A percentile compares a stretch with the other conserved stretches of the same genome.
Conservation (phyloP, 1,140 invertebrate genomes). For the Maconellicoccus hirsutus region DNA sequence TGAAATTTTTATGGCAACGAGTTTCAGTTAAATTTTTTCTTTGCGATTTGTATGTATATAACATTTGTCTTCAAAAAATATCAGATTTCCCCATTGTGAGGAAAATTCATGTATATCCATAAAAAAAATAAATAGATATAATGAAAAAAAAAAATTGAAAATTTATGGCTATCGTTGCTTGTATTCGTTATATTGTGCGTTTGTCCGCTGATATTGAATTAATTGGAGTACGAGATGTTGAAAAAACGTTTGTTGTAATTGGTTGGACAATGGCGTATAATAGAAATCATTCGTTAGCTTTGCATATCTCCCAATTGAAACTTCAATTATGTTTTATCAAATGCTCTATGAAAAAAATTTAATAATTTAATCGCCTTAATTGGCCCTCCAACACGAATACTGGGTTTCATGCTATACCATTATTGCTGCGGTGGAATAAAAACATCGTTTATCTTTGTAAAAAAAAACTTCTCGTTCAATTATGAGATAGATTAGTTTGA, state of each 20-base stretch:
- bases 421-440: not conserved
- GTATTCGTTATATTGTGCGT: not conserved
- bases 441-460: slow-evolving; percentile 5
- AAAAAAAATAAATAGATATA: too few relatives aligned
- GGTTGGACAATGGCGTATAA: not conserved
- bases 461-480: not conserved
- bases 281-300: not conserved
- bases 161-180: not conserved
- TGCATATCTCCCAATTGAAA: not conserved
- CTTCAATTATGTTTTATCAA: slow-evolving; percentile 9
- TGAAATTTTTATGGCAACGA: too few relatives aligned
- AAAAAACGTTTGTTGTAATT: not conserved
- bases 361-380: not conserved
- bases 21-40: too few relatives aligned
- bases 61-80: too few relatives aligned
- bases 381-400: not conserved
- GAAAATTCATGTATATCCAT: too few relatives aligned
- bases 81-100: too few relatives aligned
- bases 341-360: not conserved
- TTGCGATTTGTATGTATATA: too few relatives aligned
- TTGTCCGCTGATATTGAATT: not conserved
- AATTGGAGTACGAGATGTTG: not conserved
- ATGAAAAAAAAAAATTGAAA: too few relatives aligned
- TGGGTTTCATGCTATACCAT: not conserved
- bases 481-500: not conserved